Evolutionary conservation across 2,888 invertebrate genomes (phyloP).

Genomic region (Carpatolechia fugitivella): DNA sequence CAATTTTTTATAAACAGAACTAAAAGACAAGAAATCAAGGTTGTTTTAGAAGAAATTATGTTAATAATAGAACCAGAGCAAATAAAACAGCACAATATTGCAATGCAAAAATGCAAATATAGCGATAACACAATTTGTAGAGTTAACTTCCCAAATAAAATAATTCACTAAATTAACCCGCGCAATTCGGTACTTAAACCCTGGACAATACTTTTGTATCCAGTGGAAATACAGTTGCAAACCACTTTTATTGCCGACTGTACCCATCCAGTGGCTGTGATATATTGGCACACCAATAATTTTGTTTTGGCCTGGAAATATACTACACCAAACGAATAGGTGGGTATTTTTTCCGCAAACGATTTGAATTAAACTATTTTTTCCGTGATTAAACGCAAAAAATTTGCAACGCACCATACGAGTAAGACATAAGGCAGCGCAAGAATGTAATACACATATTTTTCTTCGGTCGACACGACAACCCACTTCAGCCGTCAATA

Average conservation of each 20-base stretch:
- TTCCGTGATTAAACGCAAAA: too few relatives aligned
- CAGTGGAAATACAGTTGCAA: background rate
- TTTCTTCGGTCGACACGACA: too few relatives aligned
- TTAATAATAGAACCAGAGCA: too few relatives aligned
- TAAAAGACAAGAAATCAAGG: too few relatives aligned
- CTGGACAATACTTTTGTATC: conserved; percentile 5
- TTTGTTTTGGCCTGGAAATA: background rate
- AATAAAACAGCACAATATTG: background rate
- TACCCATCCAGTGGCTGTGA: background rate
- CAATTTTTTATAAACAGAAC: too few relatives aligned
- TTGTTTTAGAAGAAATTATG: too few relatives aligned
- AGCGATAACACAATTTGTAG: background rate
- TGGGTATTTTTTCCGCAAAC: background rate
- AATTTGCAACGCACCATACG: too few relatives aligned
- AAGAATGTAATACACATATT: too few relatives aligned
- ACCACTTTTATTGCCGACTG: conserved; percentile 7
- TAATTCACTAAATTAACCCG: background rate
- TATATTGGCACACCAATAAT: background rate
- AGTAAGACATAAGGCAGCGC: too few relatives aligned
- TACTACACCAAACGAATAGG: background rate
- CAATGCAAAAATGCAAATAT: background rate
- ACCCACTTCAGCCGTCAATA: too few relatives aligned
- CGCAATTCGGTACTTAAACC: conserved; percentile 1
- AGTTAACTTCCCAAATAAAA: conserved; percentile 1
- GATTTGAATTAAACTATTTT: too few relatives aligned